Conservation (phyloP, 2,797 vertebrate species). For the Perodicticus potto region DNA sequence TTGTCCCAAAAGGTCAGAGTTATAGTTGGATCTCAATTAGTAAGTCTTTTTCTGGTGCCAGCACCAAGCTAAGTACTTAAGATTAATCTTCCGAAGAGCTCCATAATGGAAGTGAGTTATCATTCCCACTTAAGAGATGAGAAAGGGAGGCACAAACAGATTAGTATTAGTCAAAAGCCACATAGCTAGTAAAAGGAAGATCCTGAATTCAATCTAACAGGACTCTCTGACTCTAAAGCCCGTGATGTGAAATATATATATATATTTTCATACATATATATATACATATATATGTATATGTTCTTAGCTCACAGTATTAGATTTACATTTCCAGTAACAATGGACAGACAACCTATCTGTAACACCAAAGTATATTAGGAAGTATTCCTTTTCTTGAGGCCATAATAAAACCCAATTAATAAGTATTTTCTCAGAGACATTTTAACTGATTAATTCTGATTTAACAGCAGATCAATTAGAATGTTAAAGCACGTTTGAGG, state of each 20-base stretch:
- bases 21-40: not conserved
- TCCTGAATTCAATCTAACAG: not conserved
- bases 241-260: not conserved
- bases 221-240: not conserved
- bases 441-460: slow-evolving; percentile 73
- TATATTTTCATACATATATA: not conserved
- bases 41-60: not conserved
- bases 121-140: slow-evolving; percentile 38
- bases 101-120: not conserved
- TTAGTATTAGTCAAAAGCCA: slow-evolving; percentile 11
- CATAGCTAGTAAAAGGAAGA: not conserved
- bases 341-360: not conserved
- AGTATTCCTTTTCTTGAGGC: not conserved
- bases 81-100: not conserved
- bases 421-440: slow-evolving; percentile 55
- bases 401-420: slow-evolving; percentile 2
- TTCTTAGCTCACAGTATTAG: not conserved
- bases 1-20: not conserved
- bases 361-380: not conserved
- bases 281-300: not conserved
- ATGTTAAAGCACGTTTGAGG: slow-evolving; percentile 58
- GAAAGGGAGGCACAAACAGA: slow-evolving; percentile 3
- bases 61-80: not conserved
- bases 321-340: slow-evolving; percentile 9
- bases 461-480: slow-evolving; percentile 69